Evolutionary conservation across 2,797 vertebrate species (phyloP).

Genomic region (Peromyscus aztecus): DNA sequence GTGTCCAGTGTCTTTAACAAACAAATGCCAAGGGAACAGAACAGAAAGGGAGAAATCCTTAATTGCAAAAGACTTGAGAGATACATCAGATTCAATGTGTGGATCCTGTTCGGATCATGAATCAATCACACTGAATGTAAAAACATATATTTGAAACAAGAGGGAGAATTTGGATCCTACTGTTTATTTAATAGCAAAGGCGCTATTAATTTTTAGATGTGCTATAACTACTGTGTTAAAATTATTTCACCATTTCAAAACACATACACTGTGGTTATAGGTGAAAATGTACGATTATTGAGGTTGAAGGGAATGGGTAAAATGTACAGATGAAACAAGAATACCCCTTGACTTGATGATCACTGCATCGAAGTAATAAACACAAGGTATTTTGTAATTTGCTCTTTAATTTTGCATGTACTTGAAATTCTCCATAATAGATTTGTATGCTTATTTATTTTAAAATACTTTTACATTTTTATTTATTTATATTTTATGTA

Average conservation of each 20-base stretch:
- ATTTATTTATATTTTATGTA: neutral
- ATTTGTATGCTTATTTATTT: neutral
- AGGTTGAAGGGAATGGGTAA: neutral
- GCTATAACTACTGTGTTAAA: conserved; percentile 16
- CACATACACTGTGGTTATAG: neutral
- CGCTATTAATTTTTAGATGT: conserved; percentile 10
- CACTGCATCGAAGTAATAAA: neutral
- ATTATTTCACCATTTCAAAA: conserved; percentile 43
- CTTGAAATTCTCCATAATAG: neutral
- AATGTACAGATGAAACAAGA: neutral
- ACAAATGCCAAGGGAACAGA: conserved; percentile 25
- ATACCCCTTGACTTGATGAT: neutral
- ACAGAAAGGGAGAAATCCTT: neutral
- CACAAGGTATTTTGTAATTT: neutral
- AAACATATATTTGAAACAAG: conserved; percentile 26
- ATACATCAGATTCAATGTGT: neutral
- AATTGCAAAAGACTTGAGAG: neutral
- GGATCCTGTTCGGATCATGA: neutral
- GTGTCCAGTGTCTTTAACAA: conserved; percentile 1
- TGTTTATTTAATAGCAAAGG: conserved; percentile 4
- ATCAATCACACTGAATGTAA: conserved; percentile 13
- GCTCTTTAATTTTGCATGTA: neutral
- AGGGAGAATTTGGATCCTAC: neutral
- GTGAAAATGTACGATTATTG: neutral
- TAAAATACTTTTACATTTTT: neutral